A percentile compares a stretch with the other conserved stretches of the same genome.
Evolutionary conservation across 2,113 vertebrate genomes (phyloP).

Genomic region (Gulo gulo): DNA sequence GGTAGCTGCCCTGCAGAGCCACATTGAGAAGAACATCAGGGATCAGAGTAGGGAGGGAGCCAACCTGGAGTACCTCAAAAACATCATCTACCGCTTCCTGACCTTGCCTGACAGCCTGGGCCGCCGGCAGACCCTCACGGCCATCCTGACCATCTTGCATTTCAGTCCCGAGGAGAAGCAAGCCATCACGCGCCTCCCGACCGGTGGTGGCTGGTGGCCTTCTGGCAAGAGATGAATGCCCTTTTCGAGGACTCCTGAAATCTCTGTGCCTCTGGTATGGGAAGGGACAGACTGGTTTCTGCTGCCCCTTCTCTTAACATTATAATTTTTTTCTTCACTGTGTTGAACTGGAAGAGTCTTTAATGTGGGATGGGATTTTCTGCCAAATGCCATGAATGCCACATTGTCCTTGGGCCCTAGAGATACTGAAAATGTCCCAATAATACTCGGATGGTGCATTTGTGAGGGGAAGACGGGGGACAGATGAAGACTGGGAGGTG

Average conservation of each 20-base stretch:
- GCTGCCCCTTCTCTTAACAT: neutral
- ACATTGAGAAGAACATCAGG: slow-evolving; percentile 86
- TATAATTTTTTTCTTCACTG: slow-evolving; percentile 32
- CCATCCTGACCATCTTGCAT: slow-evolving; percentile 94
- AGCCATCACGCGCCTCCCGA: slow-evolving; percentile 83
- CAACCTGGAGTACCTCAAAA: slow-evolving; percentile 98
- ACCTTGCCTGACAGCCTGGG: slow-evolving; percentile 90
- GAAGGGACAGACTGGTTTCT: slow-evolving; percentile 15
- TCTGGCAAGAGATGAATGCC: slow-evolving; percentile 85
- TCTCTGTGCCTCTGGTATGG: slow-evolving; percentile 43
- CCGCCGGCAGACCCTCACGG: slow-evolving; percentile 92
- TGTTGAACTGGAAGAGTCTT: slow-evolving; percentile 43
- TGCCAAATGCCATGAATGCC: slow-evolving; percentile 59
- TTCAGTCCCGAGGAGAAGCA: slow-evolving; percentile 95
- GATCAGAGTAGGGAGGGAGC: slow-evolving; percentile 93
- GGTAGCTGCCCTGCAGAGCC: slow-evolving; percentile 70
- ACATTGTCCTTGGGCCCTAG: neutral
- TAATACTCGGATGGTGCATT: neutral
- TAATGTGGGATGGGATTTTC: slow-evolving; percentile 25
- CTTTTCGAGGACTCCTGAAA: neutral
- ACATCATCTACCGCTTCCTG: slow-evolving; percentile 92
- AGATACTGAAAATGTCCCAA: neutral
- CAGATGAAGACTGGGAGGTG: neutral
- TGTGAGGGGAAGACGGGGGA: neutral
- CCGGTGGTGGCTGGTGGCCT: slow-evolving; percentile 89